Base-by-base conservation (phyloP, 2,797 vertebrate species). In the Sardinella longiceps region DNA sequence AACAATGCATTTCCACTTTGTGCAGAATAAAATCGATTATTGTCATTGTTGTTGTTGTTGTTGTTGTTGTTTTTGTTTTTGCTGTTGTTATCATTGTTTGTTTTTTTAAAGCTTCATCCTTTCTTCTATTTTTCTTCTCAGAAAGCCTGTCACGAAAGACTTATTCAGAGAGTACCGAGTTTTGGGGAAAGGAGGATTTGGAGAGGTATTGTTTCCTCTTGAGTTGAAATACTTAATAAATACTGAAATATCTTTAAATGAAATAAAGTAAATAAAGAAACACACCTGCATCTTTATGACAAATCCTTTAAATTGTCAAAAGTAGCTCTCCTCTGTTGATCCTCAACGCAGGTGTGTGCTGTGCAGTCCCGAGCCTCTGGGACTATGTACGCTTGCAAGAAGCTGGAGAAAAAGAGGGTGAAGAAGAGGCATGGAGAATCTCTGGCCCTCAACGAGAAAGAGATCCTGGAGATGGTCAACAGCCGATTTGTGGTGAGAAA, bases 341-440 rank as follows among this genome's bases (percentile, higher is more conserved):
- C 20, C n/a, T 70, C 9, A 20, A 20, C 50, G 23, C 86, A 97
- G 97, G 97, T 97, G 83, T 97, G 96, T 15, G 97, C 96, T 0
- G 97, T 94, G 86, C 96, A 97, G 89, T 94, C 94, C 14, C 93
- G 97, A 11, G 93, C 95, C 30, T 95, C 96, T 0, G 97, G 97
- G 7, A 97, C 95, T 93, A 96, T 97, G 97, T 97, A 97, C 0
- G 97, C 97, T 83, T 97, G 97, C 89, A 97, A 97, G 80, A 97
- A 97, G 88, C 94, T 97, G 86, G 96, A 97, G 84, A 97, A 97
- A 90, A 97, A 96, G 80, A 94, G 96, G 3, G 93, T 97, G 87
- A 97, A 97, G 91, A 97, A 96, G 90, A 89, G 95, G 80, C 94
- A 88, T 84, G 95, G 96, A 0, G 96, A 97, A 70, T 14, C 46